phyloP scores from a whole-genome alignment of 2,113 vertebrate species.

The Setophaga coronata region DNA sequence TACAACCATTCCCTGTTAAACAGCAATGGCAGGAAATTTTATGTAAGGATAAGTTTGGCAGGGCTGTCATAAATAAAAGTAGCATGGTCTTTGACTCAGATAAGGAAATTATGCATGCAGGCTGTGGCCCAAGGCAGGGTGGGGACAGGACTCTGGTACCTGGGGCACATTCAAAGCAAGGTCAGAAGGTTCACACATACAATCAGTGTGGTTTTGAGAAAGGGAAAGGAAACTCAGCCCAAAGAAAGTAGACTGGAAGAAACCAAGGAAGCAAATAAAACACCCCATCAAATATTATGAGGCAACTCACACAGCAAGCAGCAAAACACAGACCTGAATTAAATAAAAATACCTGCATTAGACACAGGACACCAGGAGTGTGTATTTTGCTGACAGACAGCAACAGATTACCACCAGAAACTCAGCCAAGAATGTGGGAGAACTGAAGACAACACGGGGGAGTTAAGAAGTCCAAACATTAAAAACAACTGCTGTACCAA shows the following conservation, averaged over 20 bases:
- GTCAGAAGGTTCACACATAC: neutral
- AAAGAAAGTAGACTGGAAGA: neutral
- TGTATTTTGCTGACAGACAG: constrained; percentile 27
- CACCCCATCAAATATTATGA: neutral
- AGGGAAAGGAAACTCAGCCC: neutral
- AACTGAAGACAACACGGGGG: neutral
- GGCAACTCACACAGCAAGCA: neutral
- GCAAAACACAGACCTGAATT: neutral
- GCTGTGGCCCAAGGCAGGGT: neutral
- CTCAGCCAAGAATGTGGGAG: neutral
- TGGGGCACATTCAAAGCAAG: neutral
- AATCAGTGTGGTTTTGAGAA: neutral
- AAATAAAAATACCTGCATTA: neutral
- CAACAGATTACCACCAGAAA: neutral
- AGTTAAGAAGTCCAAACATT: neutral
- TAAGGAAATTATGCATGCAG: neutral
- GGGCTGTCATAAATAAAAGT: neutral
- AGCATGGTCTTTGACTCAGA: neutral
- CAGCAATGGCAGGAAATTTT: neutral
- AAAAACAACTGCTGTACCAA: neutral
- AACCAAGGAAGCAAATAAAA: neutral
- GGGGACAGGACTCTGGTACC: neutral
- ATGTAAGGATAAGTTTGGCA: neutral
- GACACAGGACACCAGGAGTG: neutral
- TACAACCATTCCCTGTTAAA: neutral